Evolutionary conservation across 2,113 vertebrate genomes (phyloP), one percentile per base, ranked within the genome.

Genomic region (Gobiocypris rarus): DNA sequence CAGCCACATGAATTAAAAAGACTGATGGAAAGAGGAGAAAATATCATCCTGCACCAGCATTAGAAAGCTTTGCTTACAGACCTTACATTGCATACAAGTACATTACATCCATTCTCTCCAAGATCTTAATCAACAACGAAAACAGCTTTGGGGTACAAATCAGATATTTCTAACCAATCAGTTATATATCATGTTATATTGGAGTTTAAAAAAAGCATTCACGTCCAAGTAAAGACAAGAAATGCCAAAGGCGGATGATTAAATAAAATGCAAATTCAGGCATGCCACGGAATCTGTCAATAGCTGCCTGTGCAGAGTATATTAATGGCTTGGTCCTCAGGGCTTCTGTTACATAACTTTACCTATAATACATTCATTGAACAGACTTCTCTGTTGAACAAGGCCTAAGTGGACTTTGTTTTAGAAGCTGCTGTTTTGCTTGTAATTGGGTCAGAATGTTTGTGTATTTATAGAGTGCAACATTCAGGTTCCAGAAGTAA

Each of bases 51-150:
- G 34, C 31, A 31, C 31, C 34, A 4, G 4, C 34, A 34, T 34
- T 34, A 34, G 34, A 34, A 34, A 34, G 34, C 34, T 34, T 34
- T 34, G 34, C 34, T 34, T n/a, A n/a, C n/a, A n/a, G n/a, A n/a
- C n/a, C n/a, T n/a, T n/a, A n/a, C n/a, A n/a, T n/a, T n/a, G n/a
- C n/a, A n/a, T n/a, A n/a, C n/a, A n/a, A n/a, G n/a, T 56, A n/a
- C 34, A 38, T 38, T 38, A 38, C 11, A 41, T 73, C 10, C 28
- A 6, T 41, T 24, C 50, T 34, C n/a, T 48, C 45, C 26, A 52
- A 74, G 43, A 83, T 38, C 56, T 24, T 86, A 65, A 80, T 83
- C 54, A 86, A 83, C 75, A 61, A 75, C 69, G 11, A 71, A 73
- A 45, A 13, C 22, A 24, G 5, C n/a, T 48, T 48, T 48, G 11